phyloP scores from a whole-genome alignment of 2,797 vertebrate genomes.

The Poeciliopsis turneri region DNA sequence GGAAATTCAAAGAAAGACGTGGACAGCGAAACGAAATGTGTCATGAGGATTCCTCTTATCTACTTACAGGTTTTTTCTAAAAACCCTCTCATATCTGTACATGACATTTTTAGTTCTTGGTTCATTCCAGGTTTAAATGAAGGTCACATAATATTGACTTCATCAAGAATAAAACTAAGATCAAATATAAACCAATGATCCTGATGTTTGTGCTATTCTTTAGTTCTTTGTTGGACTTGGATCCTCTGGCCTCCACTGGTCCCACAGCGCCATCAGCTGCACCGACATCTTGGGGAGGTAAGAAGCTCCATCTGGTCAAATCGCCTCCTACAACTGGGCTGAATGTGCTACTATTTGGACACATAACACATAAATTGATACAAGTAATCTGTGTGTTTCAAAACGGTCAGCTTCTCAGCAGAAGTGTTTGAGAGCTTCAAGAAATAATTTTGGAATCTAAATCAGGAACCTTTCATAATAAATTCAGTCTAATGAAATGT shows the following conservation, averaged over 20 bases:
- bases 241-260: constrained; percentile 87
- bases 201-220: neutral
- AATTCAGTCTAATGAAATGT: neutral
- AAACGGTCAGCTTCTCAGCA: neutral
- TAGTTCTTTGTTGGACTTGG: constrained; percentile 95
- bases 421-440: neutral
- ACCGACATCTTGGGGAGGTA: constrained; percentile 95
- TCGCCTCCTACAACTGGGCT: neutral
- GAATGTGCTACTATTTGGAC: neutral
- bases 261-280: constrained; percentile 83
- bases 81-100: neutral
- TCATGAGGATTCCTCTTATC: neutral
- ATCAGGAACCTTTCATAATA: neutral
- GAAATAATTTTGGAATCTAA: neutral
- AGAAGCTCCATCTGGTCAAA: constrained; percentile 30
- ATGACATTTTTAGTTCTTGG: neutral
- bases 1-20: neutral
- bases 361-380: neutral
- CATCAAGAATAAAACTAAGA: neutral
- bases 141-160: neutral
- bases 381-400: neutral
- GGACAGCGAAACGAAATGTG: neutral
- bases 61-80: neutral
- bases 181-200: neutral
- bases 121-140: neutral